phyloP scores from a whole-genome alignment of 1,140 invertebrate species.

The Melanaphis sacchari region DNA sequence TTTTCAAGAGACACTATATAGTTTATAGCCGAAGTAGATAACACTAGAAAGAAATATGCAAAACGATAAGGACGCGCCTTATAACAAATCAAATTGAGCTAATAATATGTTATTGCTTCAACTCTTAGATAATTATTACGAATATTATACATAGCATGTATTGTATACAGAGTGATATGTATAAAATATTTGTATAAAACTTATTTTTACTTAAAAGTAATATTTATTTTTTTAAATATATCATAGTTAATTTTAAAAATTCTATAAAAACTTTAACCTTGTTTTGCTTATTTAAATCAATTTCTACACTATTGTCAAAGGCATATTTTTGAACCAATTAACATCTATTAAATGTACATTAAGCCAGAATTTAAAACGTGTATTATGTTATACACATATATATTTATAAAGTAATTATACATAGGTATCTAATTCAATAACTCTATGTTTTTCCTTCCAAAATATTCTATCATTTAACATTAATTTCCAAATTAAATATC shows the following conservation, averaged over 20 bases:
- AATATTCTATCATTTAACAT: not conserved
- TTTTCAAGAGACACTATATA: not conserved
- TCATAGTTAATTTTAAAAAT: not conserved
- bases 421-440: not conserved
- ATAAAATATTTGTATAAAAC: not conserved
- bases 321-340: not conserved
- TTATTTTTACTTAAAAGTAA: not conserved
- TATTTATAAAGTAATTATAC: not conserved
- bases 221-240: not conserved
- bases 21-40: not conserved
- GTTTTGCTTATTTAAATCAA: not conserved
- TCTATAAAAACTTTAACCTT: not conserved
- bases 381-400: not conserved
- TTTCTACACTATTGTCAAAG: not conserved
- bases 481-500: not conserved
- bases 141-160: slow-evolving; percentile 8
- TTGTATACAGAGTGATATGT: slow-evolving; percentile 23
- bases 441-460: not conserved
- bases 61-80: slow-evolving; percentile 52
- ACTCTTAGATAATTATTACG: slow-evolving; percentile 25
- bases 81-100: slow-evolving; percentile 46
- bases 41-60: slow-evolving; percentile 41
- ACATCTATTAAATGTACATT: not conserved
- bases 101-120: slow-evolving; percentile 22
- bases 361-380: not conserved